These are phyloP conservation scores for Zeuzera pyrina DNA, from an alignment of 2,888 invertebrate genomes.

Conservation along the genomic window DNA sequence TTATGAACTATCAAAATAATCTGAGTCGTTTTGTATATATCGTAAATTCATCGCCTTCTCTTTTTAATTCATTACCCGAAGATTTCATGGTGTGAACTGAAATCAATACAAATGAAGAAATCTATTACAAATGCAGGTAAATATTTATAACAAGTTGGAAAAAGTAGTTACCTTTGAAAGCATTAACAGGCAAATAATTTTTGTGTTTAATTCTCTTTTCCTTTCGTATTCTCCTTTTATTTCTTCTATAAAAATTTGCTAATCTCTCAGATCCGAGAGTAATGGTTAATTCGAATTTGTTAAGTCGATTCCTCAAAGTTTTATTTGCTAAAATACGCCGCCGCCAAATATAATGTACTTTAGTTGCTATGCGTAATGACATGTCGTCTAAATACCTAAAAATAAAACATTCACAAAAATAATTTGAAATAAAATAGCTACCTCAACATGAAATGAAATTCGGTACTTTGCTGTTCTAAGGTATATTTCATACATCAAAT, in stretches of 20 bases:
- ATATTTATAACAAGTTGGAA: not conserved
- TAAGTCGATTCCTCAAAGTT: slow-evolving; percentile 34
- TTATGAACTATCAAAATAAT: slow-evolving; percentile 20
- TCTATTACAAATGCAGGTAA: not conserved
- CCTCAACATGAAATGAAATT: slow-evolving; percentile 9
- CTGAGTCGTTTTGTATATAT: slow-evolving; percentile 41
- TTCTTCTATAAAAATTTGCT: slow-evolving; percentile 35
- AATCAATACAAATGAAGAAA: slow-evolving; percentile 17
- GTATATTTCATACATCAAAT: too few relatives aligned
- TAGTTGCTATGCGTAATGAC: slow-evolving; percentile 34
- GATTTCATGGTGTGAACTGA: slow-evolving; percentile 29
- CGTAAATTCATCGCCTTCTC: slow-evolving; percentile 31
- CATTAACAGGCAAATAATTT: slow-evolving; percentile 32
- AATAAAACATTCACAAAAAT: slow-evolving; percentile 3
- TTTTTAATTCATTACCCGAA: slow-evolving; percentile 27
- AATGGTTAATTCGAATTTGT: slow-evolving; percentile 39
- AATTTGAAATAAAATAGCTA: not conserved
- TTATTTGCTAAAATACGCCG: slow-evolving; percentile 39
- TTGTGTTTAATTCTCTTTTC: slow-evolving; percentile 19
- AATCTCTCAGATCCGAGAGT: slow-evolving; percentile 40
- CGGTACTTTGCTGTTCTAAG: too few relatives aligned
- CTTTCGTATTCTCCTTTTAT: slow-evolving; percentile 27
- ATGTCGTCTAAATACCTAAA: slow-evolving; percentile 44
- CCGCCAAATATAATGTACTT: slow-evolving; percentile 34
- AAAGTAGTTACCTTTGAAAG: slow-evolving; percentile 26